Conservation (phyloP, 2,888 invertebrate species). For the Lysandra coridon region DNA sequence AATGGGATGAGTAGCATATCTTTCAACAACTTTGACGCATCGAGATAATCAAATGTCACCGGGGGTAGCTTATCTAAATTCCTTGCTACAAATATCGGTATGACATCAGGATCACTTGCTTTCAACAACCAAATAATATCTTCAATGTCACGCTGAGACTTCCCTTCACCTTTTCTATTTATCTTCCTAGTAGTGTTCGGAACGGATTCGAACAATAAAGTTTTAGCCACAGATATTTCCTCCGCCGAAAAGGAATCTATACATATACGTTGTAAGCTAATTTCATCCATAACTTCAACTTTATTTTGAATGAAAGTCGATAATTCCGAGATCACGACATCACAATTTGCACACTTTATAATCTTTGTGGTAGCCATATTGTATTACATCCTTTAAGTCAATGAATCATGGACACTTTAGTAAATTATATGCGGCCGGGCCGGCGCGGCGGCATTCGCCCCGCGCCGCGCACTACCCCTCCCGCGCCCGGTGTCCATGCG, state of each 20-base stretch:
- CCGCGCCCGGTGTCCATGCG: too few relatives aligned
- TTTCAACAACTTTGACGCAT: conserved; percentile 33
- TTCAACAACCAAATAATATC: conserved; percentile 30
- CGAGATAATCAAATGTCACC: conserved; percentile 34
- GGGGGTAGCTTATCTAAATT: conserved; percentile 35
- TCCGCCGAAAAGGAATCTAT: conserved; percentile 33
- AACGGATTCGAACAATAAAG: conserved; percentile 37
- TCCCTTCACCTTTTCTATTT: conserved; percentile 31
- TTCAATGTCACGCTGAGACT: conserved; percentile 10
- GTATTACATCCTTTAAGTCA: too few relatives aligned
- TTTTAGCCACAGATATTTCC: conserved; percentile 38
- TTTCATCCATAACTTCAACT: conserved; percentile 38
- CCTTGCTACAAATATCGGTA: conserved; percentile 32
- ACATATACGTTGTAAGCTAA: conserved; percentile 36
- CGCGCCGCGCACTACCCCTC: too few relatives aligned
- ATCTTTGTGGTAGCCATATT: neutral
- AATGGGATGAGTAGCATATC: conserved; percentile 4
- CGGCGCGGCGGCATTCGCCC: too few relatives aligned
- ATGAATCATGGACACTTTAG: too few relatives aligned
- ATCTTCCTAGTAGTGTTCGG: conserved; percentile 25
- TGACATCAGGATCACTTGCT: conserved; percentile 27
- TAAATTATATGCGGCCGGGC: too few relatives aligned
- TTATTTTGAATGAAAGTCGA: conserved; percentile 36
- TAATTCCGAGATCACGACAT: conserved; percentile 21
- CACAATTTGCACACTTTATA: neutral